phyloP scores from a whole-genome alignment of 2,888 invertebrate genomes.

The Isoperla grammatica region DNA sequence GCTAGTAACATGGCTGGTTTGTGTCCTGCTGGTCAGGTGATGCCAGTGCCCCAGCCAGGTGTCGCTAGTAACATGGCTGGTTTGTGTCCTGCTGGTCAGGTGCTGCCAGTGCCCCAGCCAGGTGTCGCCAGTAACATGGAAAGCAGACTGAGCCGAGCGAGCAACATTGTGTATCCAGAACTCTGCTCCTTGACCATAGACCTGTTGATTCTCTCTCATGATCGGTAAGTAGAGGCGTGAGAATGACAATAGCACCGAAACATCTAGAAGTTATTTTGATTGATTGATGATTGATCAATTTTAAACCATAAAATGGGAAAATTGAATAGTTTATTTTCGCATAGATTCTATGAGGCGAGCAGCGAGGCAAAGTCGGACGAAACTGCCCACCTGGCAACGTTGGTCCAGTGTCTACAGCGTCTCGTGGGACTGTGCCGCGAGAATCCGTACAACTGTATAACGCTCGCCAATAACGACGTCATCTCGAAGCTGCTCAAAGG shows the following conservation, averaged over 20 bases:
- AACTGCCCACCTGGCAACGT: constrained; percentile 11
- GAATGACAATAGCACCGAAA: no score
- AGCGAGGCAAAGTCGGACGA: constrained; percentile 2
- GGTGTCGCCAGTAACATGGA: constrained; percentile 31
- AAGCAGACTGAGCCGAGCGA: constrained; percentile 31
- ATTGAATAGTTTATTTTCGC: no score
- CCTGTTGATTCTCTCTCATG: constrained; percentile 29
- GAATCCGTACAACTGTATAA: constrained; percentile 43
- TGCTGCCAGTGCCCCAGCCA: constrained; percentile 30
- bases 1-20: no score
- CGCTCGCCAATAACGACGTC: constrained; percentile 43
- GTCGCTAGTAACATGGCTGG: no score
- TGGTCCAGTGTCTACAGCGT: constrained; percentile 38
- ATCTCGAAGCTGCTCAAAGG: constrained; percentile 43
- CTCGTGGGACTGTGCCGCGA: constrained; percentile 43
- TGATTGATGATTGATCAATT: no score
- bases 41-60: no score
- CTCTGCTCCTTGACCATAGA: constrained; percentile 56
- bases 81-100: no score
- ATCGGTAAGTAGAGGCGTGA: constrained; percentile 11
- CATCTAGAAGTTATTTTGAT: no score
- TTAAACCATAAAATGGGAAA: no score
- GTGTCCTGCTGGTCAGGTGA: no score
- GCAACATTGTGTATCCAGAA: constrained; percentile 52
- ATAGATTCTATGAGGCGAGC: constrained; percentile 17